phyloP scores from a whole-genome alignment of 2,113 vertebrate species.

The Jacana jacana region DNA sequence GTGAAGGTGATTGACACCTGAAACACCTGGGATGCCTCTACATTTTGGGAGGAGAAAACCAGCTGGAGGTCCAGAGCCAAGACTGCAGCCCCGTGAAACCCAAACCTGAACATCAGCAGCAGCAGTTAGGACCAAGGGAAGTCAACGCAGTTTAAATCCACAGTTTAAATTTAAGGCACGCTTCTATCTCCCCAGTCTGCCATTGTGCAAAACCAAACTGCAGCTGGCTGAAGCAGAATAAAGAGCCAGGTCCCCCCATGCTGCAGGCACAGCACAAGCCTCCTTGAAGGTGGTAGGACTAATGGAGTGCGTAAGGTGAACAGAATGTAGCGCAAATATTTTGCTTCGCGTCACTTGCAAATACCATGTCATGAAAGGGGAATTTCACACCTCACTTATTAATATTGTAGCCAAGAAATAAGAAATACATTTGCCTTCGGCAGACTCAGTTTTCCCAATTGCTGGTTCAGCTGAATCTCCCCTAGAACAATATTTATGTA shows the following conservation, averaged over 20 bases:
- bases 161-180: not conserved
- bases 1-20: not conserved
- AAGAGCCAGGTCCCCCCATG: not conserved
- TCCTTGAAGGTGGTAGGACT: constrained; percentile 9
- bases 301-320: constrained; percentile 25
- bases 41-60: not conserved
- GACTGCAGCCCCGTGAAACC: not conserved
- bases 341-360: constrained; percentile 37
- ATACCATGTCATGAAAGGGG: constrained; percentile 2
- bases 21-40: accelerated
- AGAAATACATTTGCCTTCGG: constrained; percentile 36
- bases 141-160: not conserved
- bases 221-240: not conserved
- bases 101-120: not conserved
- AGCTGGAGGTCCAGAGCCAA: not conserved
- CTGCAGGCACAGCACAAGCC: not conserved
- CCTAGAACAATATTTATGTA: constrained; percentile 63
- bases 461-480: constrained; percentile 60
- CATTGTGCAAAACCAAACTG: not conserved
- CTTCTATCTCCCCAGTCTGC: not conserved
- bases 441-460: constrained; percentile 36
- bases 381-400: constrained; percentile 51
- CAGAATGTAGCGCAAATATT: constrained; percentile 26
- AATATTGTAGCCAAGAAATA: constrained; percentile 46
- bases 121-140: not conserved